phyloP scores from a whole-genome alignment of 2,888 invertebrate genomes.

The Melanchra persicariae region DNA sequence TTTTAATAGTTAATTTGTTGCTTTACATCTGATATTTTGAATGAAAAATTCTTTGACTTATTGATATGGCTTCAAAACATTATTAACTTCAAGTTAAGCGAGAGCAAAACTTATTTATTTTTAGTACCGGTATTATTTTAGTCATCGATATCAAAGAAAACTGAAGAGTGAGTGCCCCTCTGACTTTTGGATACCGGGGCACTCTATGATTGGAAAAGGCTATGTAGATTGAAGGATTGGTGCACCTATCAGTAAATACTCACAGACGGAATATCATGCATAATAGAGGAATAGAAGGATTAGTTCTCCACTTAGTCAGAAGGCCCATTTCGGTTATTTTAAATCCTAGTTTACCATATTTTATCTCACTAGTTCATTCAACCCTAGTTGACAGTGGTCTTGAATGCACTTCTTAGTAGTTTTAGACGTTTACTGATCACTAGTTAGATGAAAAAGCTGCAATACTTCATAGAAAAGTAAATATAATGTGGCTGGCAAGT shows the following conservation, averaged over 20 bases:
- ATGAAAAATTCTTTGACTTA: constrained; percentile 5
- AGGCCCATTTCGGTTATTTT: too few relatives aligned
- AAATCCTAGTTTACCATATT: neutral
- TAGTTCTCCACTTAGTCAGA: neutral
- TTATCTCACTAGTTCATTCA: neutral
- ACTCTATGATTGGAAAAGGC: too few relatives aligned
- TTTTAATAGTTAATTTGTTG: neutral
- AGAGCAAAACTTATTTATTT: neutral
- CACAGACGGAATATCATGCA: neutral
- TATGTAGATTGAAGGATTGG: too few relatives aligned
- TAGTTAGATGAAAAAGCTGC: neutral
- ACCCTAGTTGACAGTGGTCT: neutral
- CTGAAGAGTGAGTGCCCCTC: constrained; percentile 2
- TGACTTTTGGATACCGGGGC: neutral
- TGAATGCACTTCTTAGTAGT: neutral
- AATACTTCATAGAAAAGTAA: neutral
- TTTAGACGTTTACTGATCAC: neutral
- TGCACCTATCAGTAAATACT: neutral
- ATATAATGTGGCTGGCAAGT: constrained; percentile 25
- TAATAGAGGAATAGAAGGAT: neutral
- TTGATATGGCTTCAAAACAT: neutral
- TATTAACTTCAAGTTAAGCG: neutral
- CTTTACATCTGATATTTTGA: neutral
- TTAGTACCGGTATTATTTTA: neutral
- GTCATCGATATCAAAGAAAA: constrained; percentile 6